Evolutionary conservation across 1,140 invertebrate species (phyloP).

Genomic region (Elymnias hypermnestra): DNA sequence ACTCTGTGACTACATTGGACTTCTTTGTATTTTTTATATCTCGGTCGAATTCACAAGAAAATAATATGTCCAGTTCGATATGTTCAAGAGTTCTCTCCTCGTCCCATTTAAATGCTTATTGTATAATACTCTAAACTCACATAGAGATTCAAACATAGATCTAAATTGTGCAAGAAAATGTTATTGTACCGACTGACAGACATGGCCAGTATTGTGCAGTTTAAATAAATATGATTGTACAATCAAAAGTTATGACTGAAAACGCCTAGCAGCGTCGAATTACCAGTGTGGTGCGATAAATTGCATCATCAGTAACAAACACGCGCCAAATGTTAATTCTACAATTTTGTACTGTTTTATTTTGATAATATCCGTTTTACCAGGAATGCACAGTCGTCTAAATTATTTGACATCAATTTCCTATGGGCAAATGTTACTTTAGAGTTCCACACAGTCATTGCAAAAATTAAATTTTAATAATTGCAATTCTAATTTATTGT

Average conservation of each 20-base stretch:
- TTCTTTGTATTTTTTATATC: too few species aligned
- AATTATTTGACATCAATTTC: constrained; percentile 18
- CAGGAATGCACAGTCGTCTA: constrained; percentile 42
- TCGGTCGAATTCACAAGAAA: too few species aligned
- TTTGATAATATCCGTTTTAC: constrained; percentile 45
- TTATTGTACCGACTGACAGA: not conserved
- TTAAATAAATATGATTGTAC: constrained; percentile 7
- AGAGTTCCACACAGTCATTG: too few species aligned
- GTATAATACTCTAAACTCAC: not conserved
- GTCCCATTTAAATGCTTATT: not conserved
- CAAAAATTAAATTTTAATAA: not conserved
- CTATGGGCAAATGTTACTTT: not conserved
- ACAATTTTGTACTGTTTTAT: constrained; percentile 31
- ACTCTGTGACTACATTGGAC: too few species aligned
- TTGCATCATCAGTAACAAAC: constrained; percentile 39
- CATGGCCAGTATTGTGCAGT: constrained; percentile 1
- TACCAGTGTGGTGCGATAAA: constrained; percentile 36
- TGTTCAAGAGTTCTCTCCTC: not conserved
- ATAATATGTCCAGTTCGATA: too few species aligned
- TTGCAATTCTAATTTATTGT: not conserved
- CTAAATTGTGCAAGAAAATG: not conserved
- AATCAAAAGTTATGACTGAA: constrained; percentile 4
- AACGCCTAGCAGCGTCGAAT: constrained; percentile 33
- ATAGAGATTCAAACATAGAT: not conserved
- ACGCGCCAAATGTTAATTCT: constrained; percentile 28